Percentiles rank a stretch among this genome's conserved stretches.
Evolutionary conservation across 2,797 vertebrate genomes (phyloP).

Genomic region (Chrosomus eos): DNA sequence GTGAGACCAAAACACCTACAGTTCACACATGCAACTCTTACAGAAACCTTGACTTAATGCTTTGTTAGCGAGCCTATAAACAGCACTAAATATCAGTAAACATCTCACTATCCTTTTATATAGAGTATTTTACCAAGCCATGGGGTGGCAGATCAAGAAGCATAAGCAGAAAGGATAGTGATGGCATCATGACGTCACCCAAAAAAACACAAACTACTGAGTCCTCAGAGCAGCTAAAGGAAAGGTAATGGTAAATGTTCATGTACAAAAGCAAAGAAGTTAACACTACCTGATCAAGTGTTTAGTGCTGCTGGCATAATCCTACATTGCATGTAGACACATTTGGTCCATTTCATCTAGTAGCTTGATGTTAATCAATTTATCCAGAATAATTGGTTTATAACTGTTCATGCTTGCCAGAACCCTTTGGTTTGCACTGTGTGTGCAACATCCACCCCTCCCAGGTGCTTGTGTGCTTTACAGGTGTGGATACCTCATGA

Average conservation of each 20-base stretch:
- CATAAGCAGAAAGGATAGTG: constrained; percentile 36
- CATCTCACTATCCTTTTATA: constrained; percentile 5
- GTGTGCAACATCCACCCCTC: constrained; percentile 30
- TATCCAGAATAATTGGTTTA: constrained; percentile 15
- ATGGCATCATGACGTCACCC: constrained; percentile 11
- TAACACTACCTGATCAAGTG: neutral
- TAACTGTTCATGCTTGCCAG: constrained; percentile 14
- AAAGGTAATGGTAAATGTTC: constrained; percentile 53
- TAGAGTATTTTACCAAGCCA: constrained; percentile 56
- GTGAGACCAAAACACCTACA: constrained; percentile 69
- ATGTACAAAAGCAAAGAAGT: neutral
- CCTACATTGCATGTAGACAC: neutral
- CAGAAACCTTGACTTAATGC: neutral
- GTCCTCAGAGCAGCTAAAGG: constrained; percentile 29
- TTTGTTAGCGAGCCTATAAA: neutral
- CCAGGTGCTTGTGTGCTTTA: constrained; percentile 54
- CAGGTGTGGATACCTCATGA: constrained; percentile 60
- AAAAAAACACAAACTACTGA: constrained; percentile 25
- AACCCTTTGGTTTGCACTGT: constrained; percentile 23
- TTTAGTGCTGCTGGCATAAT: neutral
- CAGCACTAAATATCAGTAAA: neutral
- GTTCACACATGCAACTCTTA: neutral
- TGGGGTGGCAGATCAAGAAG: constrained; percentile 41
- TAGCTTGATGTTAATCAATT: constrained; percentile 17
- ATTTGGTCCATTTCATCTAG: neutral